Conservation (phyloP, 2,113 vertebrate species). For the Python bivittatus region DNA sequence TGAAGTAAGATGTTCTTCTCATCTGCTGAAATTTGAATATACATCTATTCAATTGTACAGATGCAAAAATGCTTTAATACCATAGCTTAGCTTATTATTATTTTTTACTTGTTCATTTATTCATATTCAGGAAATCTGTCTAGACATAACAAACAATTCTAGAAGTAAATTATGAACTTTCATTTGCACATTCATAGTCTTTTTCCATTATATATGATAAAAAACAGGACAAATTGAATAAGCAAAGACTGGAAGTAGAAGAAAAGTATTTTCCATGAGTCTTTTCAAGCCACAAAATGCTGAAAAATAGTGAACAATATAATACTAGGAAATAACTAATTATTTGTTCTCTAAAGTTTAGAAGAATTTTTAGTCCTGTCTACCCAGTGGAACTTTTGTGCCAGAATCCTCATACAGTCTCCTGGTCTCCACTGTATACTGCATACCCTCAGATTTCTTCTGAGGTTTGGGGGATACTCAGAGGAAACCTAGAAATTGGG, state of each 20-base stretch:
- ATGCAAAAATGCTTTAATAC: constrained; percentile 45
- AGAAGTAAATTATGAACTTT: constrained; percentile 60
- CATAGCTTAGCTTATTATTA: constrained; percentile 38
- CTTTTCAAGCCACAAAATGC: constrained; percentile 38
- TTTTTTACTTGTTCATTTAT: constrained; percentile 56
- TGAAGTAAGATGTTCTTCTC: constrained; percentile 15
- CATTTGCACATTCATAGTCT: constrained; percentile 42
- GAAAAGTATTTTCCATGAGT: constrained; percentile 18
- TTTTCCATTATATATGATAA: constrained; percentile 42
- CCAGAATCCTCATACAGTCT: not conserved
- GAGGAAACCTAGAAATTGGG: not conserved
- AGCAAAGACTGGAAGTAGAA: constrained; percentile 32
- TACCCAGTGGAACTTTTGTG: not conserved
- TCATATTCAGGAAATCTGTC: constrained; percentile 67
- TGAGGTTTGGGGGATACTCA: not conserved
- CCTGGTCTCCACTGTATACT: not conserved
- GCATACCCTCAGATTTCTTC: not conserved
- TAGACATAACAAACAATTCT: constrained; percentile 63
- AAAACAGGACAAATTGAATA: constrained; percentile 53
- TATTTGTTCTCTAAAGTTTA: not conserved
- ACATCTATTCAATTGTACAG: constrained; percentile 40
- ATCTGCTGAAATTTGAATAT: constrained; percentile 32
- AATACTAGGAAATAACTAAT: constrained; percentile 22
- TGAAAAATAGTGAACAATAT: constrained; percentile 5
- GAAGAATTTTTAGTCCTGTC: not conserved